These are phyloP conservation scores for Metellina segmentata DNA, from an alignment of 2,888 invertebrate species.

Conservation along the genomic window DNA sequence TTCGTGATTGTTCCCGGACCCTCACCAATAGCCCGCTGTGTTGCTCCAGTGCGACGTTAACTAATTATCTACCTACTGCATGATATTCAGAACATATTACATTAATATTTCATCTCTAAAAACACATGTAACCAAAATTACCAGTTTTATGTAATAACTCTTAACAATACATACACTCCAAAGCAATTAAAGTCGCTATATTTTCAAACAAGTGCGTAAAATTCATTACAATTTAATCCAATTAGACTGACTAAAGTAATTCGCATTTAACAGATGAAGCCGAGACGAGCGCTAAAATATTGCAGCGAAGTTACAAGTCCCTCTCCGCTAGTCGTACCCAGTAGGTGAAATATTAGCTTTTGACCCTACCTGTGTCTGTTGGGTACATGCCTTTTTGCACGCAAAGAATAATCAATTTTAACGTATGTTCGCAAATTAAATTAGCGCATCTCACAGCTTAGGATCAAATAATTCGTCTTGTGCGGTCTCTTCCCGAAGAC, in stretches of 20 bases:
- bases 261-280: slow-evolving; percentile 5
- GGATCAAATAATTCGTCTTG: slow-evolving; percentile 20
- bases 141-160: too few species aligned
- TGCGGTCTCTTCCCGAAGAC: not conserved
- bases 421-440: slow-evolving; percentile 49
- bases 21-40: too few species aligned
- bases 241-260: not conserved
- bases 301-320: not conserved
- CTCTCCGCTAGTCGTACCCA: not conserved
- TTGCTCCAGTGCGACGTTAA: too few species aligned
- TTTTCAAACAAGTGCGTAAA: not conserved
- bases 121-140: too few species aligned
- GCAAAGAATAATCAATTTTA: slow-evolving; percentile 35
- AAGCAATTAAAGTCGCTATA: not conserved
- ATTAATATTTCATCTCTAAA: too few species aligned
- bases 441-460: slow-evolving; percentile 12
- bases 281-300: slow-evolving; percentile 1
- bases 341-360: not conserved
- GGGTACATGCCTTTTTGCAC: slow-evolving; percentile 16
- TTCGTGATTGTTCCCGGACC: too few species aligned
- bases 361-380: not conserved
- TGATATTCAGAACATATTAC: too few species aligned
- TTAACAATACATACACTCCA: not conserved
- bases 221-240: slow-evolving; percentile 5
- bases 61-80: too few species aligned